Conservation (phyloP, 92 coral and sea anemone genomes). For the Phenganax marumi region DNA sequence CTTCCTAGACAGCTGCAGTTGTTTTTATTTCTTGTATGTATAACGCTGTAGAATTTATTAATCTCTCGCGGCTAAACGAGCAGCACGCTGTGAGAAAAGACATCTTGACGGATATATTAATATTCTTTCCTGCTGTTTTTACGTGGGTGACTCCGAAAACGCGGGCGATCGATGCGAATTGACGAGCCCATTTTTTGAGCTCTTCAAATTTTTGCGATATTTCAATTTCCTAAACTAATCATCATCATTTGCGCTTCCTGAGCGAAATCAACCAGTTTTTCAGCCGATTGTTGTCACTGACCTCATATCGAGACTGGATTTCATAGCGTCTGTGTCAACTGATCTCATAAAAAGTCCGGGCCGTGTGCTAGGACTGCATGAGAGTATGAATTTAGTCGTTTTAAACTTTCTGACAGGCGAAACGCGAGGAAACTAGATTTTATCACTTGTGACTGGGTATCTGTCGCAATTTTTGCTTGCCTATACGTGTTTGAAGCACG, state of each 20-base stretch:
- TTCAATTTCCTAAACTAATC: conserved; percentile 16
- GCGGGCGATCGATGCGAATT: not conserved
- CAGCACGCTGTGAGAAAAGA: not conserved
- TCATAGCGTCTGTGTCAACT: too few species aligned
- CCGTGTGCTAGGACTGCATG: too few species aligned
- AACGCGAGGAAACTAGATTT: too few species aligned
- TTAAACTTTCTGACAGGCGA: too few species aligned
- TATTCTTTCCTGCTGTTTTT: conserved; percentile 23
- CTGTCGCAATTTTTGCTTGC: not conserved
- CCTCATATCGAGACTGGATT: too few species aligned
- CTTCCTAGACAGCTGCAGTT: conserved; percentile 1
- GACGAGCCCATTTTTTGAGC: not conserved
- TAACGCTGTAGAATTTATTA: conserved; percentile 6
- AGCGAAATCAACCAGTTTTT: too few species aligned
- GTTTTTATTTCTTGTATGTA: not conserved
- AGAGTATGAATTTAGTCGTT: too few species aligned
- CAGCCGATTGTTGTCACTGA: too few species aligned
- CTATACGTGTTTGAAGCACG: not conserved
- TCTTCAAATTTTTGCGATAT: conserved; percentile 16
- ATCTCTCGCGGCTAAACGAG: conserved; percentile 3
- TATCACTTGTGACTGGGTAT: not conserved
- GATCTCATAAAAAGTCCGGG: too few species aligned
- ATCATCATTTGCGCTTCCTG: not conserved
- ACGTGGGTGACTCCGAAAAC: not conserved
- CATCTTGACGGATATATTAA: conserved; percentile 25